Base-by-base conservation (phyloP, 2,797 vertebrate species). In the Falco rusticolus region DNA sequence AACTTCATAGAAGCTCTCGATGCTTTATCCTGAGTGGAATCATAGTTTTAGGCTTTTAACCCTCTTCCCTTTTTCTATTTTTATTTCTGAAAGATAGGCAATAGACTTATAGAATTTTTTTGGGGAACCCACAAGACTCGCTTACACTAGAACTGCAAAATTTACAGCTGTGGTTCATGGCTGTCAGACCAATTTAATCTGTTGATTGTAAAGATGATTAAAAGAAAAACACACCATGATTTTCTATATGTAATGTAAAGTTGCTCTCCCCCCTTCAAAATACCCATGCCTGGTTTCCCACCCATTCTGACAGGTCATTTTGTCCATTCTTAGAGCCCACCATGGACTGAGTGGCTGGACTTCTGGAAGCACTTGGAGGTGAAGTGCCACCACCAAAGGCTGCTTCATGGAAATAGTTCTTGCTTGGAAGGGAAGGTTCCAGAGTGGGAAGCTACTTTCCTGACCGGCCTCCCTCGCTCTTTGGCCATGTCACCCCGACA, bases 291-390 rank as follows among this genome's bases (percentile, higher is more conserved):
- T 0, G 8, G 17, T 82, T 77, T 71, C 16, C 92, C 89, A 45
- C 22, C 39, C 50, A 0, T 9, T 45, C 71, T 3, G 16, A 14
- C 0, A 4, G 22, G 18, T 24, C 1, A 18, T 70, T 61, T 18
- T 18, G 48, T 29, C 41, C 14, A 1, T 1, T 0, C 18, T 14
- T 3, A 2, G 60, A 33, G 34, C 15, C 65, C 41, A 28, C 16
- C 7, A 0, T 0, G 6, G 8, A 12, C 9, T 7, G 15, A n/a
- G 31, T 3, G 2, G 43, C 3, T 1, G 19, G 34, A 16, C 5
- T 31, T 21, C 8, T 2, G n/a, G 63, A 5, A 50, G 39, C 2
- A 1, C 15, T 1, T 22, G 21, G 5, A 5, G 84, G 28, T 2
- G 53, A 8, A 22, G 66, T 26, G 28, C 74, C 7, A 0, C 7